Evolutionary conservation across 2,888 invertebrate genomes (phyloP).

Genomic region (Danaus chrysippus): DNA sequence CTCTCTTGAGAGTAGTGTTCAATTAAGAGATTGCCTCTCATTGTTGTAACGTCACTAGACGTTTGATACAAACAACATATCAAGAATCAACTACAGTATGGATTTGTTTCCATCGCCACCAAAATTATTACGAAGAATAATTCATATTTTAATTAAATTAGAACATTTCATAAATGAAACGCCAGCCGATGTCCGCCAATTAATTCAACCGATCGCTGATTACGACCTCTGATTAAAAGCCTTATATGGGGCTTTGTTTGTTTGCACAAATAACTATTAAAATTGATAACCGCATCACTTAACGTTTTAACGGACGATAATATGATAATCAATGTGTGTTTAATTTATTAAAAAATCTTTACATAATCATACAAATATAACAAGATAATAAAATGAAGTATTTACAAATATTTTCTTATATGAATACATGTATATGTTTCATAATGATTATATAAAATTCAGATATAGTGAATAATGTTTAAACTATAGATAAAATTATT

Average conservation of each 20-base stretch:
- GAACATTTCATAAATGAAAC: constrained; percentile 19
- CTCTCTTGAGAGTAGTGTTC: background rate
- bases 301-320: constrained; percentile 5
- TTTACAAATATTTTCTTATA: too few species aligned
- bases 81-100: too few species aligned
- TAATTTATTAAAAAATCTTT: constrained; percentile 6
- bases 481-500: too few species aligned
- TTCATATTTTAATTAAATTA: constrained; percentile 12
- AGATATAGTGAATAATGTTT: too few species aligned
- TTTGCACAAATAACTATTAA: constrained; percentile 13
- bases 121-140: too few species aligned
- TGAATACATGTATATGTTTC: too few species aligned
- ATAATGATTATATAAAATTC: too few species aligned
- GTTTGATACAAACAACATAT: too few species aligned
- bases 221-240: constrained; percentile 17
- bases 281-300: constrained; percentile 2
- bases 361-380: background rate
- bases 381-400: background rate
- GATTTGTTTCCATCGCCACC: too few species aligned
- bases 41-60: background rate
- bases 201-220: constrained; percentile 26
- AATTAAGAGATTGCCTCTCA: constrained; percentile 7
- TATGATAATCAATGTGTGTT: constrained; percentile 1
- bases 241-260: constrained; percentile 10
- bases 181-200: constrained; percentile 16